Evolutionary conservation across 2,888 invertebrate species (phyloP).

Genomic region (Acronicta aceris): DNA sequence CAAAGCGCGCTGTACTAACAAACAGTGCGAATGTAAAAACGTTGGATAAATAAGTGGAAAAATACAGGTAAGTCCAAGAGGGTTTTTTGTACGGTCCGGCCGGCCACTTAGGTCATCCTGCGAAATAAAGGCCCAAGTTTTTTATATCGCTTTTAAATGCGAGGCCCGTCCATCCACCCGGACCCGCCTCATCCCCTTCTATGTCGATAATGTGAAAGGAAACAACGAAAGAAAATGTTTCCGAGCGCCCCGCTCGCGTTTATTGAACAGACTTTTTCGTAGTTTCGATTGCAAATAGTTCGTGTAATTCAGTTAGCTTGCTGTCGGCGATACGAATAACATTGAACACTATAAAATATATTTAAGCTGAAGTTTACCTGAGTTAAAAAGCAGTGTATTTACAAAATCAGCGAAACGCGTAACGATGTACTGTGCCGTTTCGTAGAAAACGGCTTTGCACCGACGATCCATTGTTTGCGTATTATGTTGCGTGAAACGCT

Average conservation of each 20-base stretch:
- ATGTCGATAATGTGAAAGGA: conserved; percentile 85
- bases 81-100: conserved; percentile 86
- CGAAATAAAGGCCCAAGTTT: conserved; percentile 87
- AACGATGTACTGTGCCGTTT: conserved; percentile 70
- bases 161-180: conserved; percentile 81
- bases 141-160: conserved; percentile 89
- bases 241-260: conserved; percentile 82
- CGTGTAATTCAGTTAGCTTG: conserved; percentile 84
- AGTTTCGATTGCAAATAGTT: conserved; percentile 88
- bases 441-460: conserved; percentile 70
- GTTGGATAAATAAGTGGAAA: conserved; percentile 89
- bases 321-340: conserved; percentile 71
- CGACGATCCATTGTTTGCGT: conserved; percentile 70
- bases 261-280: conserved; percentile 82
- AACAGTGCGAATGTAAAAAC: conserved; percentile 88
- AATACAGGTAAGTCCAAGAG: conserved; percentile 89
- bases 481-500: conserved; percentile 76
- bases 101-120: conserved; percentile 89
- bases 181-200: conserved; percentile 83
- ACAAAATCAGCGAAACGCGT: conserved; percentile 75
- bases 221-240: conserved; percentile 89
- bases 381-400: conserved; percentile 68
- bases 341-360: conserved; percentile 70
- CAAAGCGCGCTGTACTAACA: conserved; percentile 85
- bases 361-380: conserved; percentile 66